Percentiles rank a stretch among this genome's conserved stretches.
Conservation (phyloP, 92 coral and sea anemone species). For the Ricordea florida region DNA sequence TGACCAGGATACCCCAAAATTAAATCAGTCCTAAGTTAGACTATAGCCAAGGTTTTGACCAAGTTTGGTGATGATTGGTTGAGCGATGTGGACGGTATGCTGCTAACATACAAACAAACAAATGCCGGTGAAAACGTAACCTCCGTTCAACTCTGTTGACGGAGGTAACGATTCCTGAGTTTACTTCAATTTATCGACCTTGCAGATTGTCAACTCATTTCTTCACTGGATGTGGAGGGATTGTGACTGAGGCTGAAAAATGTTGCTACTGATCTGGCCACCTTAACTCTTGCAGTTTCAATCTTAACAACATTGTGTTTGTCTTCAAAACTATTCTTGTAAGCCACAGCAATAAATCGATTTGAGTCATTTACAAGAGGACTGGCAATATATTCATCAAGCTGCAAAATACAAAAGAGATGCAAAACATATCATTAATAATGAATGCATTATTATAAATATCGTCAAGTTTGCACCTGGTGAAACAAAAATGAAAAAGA, state of each 20-base stretch:
- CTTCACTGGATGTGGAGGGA: too few relatives aligned
- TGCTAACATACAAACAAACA: too few relatives aligned
- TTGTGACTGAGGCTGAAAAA: slow-evolving; percentile 6
- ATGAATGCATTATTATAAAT: not conserved
- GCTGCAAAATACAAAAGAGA: slow-evolving; percentile 21
- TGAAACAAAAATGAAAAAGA: not conserved
- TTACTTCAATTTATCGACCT: too few relatives aligned
- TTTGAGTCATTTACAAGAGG: slow-evolving; percentile 72
- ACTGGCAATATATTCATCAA: slow-evolving; percentile 74
- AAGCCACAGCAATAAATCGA: slow-evolving; percentile 60
- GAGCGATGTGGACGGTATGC: too few relatives aligned
- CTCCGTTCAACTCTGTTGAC: too few relatives aligned
- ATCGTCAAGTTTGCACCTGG: not conserved
- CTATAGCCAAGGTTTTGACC: too few relatives aligned
- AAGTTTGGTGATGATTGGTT: too few relatives aligned
- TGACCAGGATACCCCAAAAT: too few relatives aligned
- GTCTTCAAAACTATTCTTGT: slow-evolving; percentile 51
- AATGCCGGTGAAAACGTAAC: too few relatives aligned
- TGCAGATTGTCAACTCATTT: too few relatives aligned
- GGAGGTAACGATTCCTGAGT: too few relatives aligned
- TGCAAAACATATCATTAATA: not conserved
- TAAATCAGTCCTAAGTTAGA: too few relatives aligned
- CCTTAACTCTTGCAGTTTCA: slow-evolving; percentile 8
- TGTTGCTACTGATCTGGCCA: not conserved
- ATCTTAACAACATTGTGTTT: not conserved